phyloP scores from a whole-genome alignment of 2,113 vertebrate genomes.

The Actenoides hombroni region DNA sequence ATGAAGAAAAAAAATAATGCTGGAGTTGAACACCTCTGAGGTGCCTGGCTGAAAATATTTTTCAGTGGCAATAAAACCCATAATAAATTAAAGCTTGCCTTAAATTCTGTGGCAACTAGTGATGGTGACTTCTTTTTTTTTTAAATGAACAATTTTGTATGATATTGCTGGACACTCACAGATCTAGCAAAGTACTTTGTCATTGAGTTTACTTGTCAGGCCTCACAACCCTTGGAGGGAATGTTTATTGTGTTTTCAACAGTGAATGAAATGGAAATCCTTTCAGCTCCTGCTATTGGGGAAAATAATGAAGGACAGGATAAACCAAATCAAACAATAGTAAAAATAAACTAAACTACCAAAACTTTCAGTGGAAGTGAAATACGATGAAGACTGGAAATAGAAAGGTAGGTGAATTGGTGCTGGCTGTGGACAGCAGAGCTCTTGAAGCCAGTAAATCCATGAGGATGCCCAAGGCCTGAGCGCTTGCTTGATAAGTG shows the following conservation, averaged over 20 bases:
- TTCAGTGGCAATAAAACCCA: not conserved
- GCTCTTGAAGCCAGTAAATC: not conserved
- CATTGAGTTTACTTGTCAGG: not conserved
- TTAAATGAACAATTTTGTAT: not conserved
- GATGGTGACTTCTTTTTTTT: not conserved
- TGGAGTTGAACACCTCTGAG: not conserved
- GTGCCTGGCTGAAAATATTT: not conserved
- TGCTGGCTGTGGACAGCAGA: not conserved
- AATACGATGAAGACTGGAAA: not conserved
- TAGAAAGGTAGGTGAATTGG: not conserved
- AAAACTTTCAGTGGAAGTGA: not conserved
- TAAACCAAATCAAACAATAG: not conserved
- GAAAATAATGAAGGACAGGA: not conserved
- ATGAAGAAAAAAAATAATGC: not conserved
- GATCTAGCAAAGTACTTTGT: not conserved
- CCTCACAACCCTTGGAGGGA: not conserved
- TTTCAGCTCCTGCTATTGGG: not conserved
- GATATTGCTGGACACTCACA: not conserved
- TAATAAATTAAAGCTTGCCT: not conserved
- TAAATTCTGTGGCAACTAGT: not conserved
- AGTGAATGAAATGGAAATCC: not conserved
- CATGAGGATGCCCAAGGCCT: not conserved
- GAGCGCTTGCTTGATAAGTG: not conserved
- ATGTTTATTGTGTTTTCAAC: not conserved
- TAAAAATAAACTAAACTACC: not conserved